Conservation (phyloP, 2,888 invertebrate species). For the Cantharis nigra region DNA sequence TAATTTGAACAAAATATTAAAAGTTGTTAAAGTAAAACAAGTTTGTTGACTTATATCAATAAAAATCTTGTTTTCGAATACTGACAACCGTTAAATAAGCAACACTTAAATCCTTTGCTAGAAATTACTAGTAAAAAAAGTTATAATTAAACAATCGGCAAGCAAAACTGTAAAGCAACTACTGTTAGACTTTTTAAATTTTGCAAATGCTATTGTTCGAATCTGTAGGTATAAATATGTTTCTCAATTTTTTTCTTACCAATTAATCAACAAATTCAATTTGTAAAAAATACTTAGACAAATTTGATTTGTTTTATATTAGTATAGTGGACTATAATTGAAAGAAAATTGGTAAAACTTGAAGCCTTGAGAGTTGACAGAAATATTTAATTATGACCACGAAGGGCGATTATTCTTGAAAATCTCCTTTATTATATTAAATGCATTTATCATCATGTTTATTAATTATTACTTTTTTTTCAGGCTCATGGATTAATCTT, state of each 20-base stretch:
- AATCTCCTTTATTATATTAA: no score
- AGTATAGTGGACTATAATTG: no score
- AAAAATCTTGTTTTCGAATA: slow-evolving; percentile 4
- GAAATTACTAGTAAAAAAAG: neutral
- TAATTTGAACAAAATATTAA: neutral
- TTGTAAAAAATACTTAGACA: neutral
- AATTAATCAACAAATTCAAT: neutral
- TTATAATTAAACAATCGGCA: neutral
- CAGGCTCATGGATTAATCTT: slow-evolving; percentile 34
- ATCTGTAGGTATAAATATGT: neutral
- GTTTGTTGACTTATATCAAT: slow-evolving; percentile 1
- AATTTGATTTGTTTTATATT: neutral
- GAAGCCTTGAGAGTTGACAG: neutral
- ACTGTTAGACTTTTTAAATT: neutral
- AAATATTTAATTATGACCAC: neutral
- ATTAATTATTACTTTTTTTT: slow-evolving; percentile 23
- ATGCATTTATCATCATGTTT: neutral
- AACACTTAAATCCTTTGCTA: neutral
- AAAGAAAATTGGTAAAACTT: neutral
- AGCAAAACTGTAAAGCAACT: neutral
- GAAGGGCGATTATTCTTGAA: neutral
- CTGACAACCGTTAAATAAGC: neutral
- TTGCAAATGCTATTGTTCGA: neutral
- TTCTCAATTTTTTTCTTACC: neutral
- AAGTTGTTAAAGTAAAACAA: slow-evolving; percentile 1